Evolutionary conservation across 1,140 invertebrate genomes (phyloP).

Genomic region (Palaemon carinicauda): DNA sequence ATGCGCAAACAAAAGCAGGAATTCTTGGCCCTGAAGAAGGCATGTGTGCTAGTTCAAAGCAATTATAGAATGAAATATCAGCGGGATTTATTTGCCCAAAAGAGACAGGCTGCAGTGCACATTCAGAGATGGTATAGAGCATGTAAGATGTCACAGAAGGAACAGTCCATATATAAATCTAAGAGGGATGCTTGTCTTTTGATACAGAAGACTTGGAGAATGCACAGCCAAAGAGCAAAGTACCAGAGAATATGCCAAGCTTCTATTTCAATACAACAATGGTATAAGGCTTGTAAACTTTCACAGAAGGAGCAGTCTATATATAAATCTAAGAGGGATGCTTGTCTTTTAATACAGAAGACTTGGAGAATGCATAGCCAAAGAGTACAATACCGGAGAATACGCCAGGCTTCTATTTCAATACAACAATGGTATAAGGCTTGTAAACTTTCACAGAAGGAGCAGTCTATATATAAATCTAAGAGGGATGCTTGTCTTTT

Average conservation of each 20-base stretch:
- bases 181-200: background rate
- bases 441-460: background rate
- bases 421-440: conserved; percentile 22
- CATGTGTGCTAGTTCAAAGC: conserved; percentile 23
- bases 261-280: conserved; percentile 14
- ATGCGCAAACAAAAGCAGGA: background rate
- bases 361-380: conserved; percentile 23
- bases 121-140: background rate
- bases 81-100: too few species aligned
- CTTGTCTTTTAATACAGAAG: conserved; percentile 7
- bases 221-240: background rate
- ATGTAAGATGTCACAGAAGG: background rate
- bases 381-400: conserved; percentile 9
- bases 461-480: background rate
- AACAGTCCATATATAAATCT: background rate
- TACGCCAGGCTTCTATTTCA: conserved; percentile 7
- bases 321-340: background rate
- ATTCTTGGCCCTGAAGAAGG: background rate
- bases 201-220: conserved; percentile 18
- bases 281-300: background rate
- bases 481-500: background rate
- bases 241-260: conserved; percentile 37
- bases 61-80: background rate
- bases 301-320: background rate
- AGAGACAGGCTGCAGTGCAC: too few species aligned